Conservation (phyloP, 1,140 invertebrate species). For the Aricia agestis region DNA sequence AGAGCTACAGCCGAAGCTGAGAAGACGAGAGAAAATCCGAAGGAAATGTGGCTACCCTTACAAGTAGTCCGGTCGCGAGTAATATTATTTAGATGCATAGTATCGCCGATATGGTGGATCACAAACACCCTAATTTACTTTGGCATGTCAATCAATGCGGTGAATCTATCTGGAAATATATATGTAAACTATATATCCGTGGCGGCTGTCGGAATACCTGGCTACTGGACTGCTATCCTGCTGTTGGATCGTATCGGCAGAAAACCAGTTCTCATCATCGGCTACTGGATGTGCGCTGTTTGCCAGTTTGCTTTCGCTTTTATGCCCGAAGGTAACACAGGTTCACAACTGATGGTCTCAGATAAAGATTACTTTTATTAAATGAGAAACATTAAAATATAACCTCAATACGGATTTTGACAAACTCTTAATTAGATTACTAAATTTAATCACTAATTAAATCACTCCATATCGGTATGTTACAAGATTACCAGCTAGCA, state of each 20-base stretch:
- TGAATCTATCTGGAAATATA: conserved; percentile 81
- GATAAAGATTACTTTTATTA: too few species aligned
- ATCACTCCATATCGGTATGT: too few species aligned
- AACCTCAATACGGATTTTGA: too few species aligned
- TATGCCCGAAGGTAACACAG: conserved; percentile 45
- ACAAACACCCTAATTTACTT: conserved; percentile 87
- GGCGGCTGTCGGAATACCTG: conserved; percentile 82
- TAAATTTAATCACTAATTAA: too few species aligned
- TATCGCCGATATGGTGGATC: conserved; percentile 84
- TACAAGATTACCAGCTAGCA: too few species aligned
- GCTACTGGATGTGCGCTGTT: conserved; percentile 54
- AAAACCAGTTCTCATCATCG: conserved; percentile 53
- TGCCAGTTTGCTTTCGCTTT: conserved; percentile 63
- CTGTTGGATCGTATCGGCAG: conserved; percentile 54
- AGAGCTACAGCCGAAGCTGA: conserved; percentile 49
- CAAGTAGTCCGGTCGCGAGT: conserved; percentile 77
- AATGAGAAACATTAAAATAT: too few species aligned
- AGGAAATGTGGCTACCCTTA: conserved; percentile 64
- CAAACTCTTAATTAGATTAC: too few species aligned
- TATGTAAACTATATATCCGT: conserved; percentile 85
- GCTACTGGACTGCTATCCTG: conserved; percentile 77
- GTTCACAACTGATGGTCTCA: too few species aligned
- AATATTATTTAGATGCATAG: conserved; percentile 79
- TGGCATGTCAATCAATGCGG: conserved; percentile 88
- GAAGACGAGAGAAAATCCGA: conserved; percentile 40